phyloP scores from a whole-genome alignment of 2,888 invertebrate species.

The Toxonevra muliebris region DNA sequence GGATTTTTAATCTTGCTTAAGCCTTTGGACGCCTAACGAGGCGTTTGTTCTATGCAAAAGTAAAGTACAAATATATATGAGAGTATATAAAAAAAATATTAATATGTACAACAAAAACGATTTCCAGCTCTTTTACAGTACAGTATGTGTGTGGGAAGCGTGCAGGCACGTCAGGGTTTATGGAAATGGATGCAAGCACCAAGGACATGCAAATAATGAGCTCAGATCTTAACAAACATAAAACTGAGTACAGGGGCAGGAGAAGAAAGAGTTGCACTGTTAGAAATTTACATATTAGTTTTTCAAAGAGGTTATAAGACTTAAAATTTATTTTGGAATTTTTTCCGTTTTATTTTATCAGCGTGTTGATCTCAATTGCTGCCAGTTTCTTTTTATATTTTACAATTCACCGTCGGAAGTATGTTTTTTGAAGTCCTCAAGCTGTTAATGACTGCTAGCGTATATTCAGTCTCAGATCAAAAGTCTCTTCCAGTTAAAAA shows the following conservation, averaged over 20 bases:
- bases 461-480: too few relatives aligned
- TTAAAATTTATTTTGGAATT: too few relatives aligned
- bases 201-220: slow-evolving; percentile 33
- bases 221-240: slow-evolving; percentile 19
- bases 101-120: not conserved
- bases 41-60: slow-evolving; percentile 33
- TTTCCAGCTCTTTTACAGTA: not conserved
- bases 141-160: not conserved
- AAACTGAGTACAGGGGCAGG: slow-evolving; percentile 10
- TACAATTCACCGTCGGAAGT: too few relatives aligned
- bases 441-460: too few relatives aligned
- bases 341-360: too few relatives aligned
- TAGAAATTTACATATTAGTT: slow-evolving; percentile 19
- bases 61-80: not conserved
- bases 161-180: not conserved
- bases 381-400: too few relatives aligned
- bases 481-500: too few relatives aligned
- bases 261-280: slow-evolving; percentile 25
- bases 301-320: too few relatives aligned
- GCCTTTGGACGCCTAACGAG: slow-evolving; percentile 43
- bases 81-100: slow-evolving; percentile 1
- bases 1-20: slow-evolving; percentile 40
- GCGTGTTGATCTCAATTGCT: too few relatives aligned
- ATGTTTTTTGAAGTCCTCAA: too few relatives aligned
- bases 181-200: slow-evolving; percentile 18